These are phyloP conservation scores for Polylopha cassiicola DNA, from an alignment of 2,888 invertebrate species.

Conservation along the genomic window DNA sequence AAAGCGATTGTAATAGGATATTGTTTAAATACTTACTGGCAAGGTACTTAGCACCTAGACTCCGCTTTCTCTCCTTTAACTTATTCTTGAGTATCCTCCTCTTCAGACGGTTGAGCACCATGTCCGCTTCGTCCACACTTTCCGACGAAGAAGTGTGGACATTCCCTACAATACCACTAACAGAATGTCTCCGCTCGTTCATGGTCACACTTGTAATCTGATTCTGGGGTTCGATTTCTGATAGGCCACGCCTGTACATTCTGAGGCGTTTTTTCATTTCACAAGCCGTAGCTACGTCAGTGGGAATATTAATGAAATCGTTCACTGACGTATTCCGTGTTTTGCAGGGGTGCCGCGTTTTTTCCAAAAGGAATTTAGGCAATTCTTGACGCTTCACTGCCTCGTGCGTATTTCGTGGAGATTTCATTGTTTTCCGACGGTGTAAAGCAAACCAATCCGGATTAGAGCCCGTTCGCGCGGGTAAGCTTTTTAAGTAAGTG, in stretches of 20 bases:
- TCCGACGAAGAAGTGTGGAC: conserved; percentile 68
- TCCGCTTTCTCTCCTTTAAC: conserved; percentile 64
- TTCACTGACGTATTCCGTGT: conserved; percentile 52
- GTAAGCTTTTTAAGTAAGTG: conserved; percentile 74
- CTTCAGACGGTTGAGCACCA: conserved; percentile 67
- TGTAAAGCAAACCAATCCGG: conserved; percentile 63
- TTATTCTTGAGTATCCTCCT: conserved; percentile 72
- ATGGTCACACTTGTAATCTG: conserved; percentile 41
- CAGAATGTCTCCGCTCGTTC: conserved; percentile 59
- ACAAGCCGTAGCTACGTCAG: conserved; percentile 62
- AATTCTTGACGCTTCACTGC: conserved; percentile 37
- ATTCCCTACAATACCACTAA: conserved; percentile 47
- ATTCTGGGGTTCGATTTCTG: conserved; percentile 56
- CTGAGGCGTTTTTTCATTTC: conserved; percentile 71
- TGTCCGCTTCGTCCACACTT: conserved; percentile 72
- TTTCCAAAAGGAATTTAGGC: conserved; percentile 40
- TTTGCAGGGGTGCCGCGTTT: conserved; percentile 37
- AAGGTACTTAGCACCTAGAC: conserved; percentile 51
- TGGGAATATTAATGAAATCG: conserved; percentile 61
- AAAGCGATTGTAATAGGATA: too few species aligned
- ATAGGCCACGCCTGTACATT: conserved; percentile 71
- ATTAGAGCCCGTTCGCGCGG: conserved; percentile 56
- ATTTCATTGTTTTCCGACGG: conserved; percentile 48
- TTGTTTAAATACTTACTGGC: conserved; percentile 50
- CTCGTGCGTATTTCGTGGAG: conserved; percentile 39